These are phyloP conservation scores for Ptychoptera albimana DNA, from an alignment of 2,888 invertebrate species.

Conservation along the genomic window DNA sequence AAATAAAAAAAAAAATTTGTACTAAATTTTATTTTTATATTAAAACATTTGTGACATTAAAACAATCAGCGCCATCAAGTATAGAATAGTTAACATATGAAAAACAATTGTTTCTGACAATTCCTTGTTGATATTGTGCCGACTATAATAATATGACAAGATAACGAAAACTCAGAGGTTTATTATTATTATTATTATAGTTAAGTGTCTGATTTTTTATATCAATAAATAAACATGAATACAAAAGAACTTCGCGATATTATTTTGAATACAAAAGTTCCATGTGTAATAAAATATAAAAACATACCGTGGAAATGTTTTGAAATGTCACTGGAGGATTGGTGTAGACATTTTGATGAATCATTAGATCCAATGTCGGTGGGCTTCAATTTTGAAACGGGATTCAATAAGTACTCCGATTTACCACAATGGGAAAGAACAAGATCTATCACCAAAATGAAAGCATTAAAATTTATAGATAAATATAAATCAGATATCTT, in stretches of 20 bases:
- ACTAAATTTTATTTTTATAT: no score
- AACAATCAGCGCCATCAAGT: no score
- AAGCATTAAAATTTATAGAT: constrained; percentile 44
- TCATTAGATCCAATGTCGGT: not conserved
- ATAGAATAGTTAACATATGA: no score
- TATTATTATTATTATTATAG: no score
- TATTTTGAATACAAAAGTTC: constrained; percentile 22
- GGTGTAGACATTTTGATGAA: constrained; percentile 17
- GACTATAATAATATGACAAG: no score
- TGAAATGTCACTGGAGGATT: constrained; percentile 15
- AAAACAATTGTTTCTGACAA: no score
- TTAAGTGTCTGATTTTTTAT: no score
- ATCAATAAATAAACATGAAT: no score
- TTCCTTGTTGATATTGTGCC: no score
- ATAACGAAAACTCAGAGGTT: no score
- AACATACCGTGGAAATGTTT: constrained; percentile 22
- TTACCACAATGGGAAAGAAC: constrained; percentile 68
- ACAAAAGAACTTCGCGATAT: constrained; percentile 13
- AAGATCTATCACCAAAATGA: constrained; percentile 40
- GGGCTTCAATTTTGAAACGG: constrained; percentile 17
- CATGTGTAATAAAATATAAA: constrained; percentile 21
- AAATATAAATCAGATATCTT: constrained; percentile 35
- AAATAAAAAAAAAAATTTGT: no score
- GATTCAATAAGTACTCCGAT: constrained; percentile 17
- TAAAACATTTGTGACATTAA: no score